Conservation (phyloP, 1,140 invertebrate genomes). For the Eulimnadia texana region DNA sequence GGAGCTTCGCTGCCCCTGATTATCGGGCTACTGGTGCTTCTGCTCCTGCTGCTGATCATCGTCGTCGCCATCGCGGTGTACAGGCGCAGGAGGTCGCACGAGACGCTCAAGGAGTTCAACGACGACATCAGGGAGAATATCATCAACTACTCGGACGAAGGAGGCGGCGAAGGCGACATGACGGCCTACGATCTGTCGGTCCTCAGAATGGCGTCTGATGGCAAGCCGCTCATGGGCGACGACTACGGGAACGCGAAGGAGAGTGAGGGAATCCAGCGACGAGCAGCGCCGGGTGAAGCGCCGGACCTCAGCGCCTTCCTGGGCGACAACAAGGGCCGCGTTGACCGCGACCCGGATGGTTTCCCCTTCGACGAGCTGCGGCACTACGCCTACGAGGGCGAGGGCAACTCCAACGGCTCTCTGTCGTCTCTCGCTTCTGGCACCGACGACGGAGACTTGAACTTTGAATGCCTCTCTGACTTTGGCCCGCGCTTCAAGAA, state of each 20-base stretch:
- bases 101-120: slow-evolving; percentile 75
- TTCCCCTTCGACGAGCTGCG: slow-evolving; percentile 87
- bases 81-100: slow-evolving; percentile 48
- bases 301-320: slow-evolving; percentile 77
- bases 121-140: slow-evolving; percentile 95
- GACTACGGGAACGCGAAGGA: slow-evolving; percentile 9
- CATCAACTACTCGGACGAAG: slow-evolving; percentile 93
- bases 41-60: slow-evolving; percentile 29
- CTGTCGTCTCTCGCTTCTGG: slow-evolving; percentile 83
- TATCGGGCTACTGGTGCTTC: slow-evolving; percentile 64
- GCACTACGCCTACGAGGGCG: slow-evolving; percentile 92
- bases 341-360: slow-evolving; percentile 76
- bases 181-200: slow-evolving; percentile 86
- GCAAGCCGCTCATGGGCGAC: slow-evolving; percentile 29
- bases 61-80: slow-evolving; percentile 62
- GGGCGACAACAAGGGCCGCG: slow-evolving; percentile 70
- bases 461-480: slow-evolving; percentile 91
- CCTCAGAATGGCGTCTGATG: slow-evolving; percentile 52
- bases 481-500: slow-evolving; percentile 94
- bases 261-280: slow-evolving; percentile 5
- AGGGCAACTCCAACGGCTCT: slow-evolving; percentile 81
- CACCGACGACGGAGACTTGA: slow-evolving; percentile 84
- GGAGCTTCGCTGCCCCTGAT: slow-evolving; percentile 43
- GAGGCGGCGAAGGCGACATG: slow-evolving; percentile 83
- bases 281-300: slow-evolving; percentile 5